phyloP scores from a whole-genome alignment of 2,888 invertebrate genomes.

The Polydesmus complanatus region DNA sequence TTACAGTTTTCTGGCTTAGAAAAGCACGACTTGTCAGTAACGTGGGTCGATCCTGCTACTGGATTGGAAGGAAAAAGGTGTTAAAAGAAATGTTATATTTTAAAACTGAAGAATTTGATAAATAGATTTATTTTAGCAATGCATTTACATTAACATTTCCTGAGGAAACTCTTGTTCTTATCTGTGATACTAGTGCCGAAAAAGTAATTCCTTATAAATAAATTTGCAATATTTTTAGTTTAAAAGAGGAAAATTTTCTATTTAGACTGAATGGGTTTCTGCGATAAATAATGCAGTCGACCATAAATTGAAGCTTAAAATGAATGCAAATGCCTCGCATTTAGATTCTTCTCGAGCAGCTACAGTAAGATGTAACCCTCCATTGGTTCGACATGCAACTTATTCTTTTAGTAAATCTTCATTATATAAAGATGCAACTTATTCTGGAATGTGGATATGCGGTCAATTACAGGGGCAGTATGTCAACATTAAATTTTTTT shows the following conservation, averaged over 20 bases:
- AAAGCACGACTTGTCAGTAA: not conserved
- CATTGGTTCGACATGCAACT: conserved; percentile 52
- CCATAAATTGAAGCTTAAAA: conserved; percentile 28
- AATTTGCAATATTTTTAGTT: conserved; percentile 1
- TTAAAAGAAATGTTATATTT: conserved; percentile 7
- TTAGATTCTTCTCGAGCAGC: conserved; percentile 13
- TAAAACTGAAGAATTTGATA: conserved; percentile 39
- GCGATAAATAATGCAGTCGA: conserved; percentile 59
- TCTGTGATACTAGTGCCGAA: conserved; percentile 49
- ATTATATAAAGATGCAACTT: conserved; percentile 61
- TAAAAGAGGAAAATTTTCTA: not conserved
- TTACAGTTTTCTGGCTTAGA: conserved; percentile 40
- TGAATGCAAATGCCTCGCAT: not conserved
- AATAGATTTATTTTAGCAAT: conserved; percentile 30
- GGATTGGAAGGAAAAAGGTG: conserved; percentile 48
- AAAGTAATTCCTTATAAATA: too few species aligned
- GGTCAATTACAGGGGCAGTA: conserved; percentile 65
- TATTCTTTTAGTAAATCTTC: conserved; percentile 57
- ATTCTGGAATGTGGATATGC: conserved; percentile 62
- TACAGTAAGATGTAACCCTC: conserved; percentile 43
- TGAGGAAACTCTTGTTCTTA: conserved; percentile 57
- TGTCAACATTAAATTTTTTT: conserved; percentile 19
- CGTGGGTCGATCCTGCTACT: conserved; percentile 66
- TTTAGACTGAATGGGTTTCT: conserved; percentile 52
- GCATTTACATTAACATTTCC: conserved; percentile 48